Evolutionary conservation across 2,797 vertebrate species (phyloP), one percentile per base, ranked within the genome.

Genomic region (Denticeps clupeoides): DNA sequence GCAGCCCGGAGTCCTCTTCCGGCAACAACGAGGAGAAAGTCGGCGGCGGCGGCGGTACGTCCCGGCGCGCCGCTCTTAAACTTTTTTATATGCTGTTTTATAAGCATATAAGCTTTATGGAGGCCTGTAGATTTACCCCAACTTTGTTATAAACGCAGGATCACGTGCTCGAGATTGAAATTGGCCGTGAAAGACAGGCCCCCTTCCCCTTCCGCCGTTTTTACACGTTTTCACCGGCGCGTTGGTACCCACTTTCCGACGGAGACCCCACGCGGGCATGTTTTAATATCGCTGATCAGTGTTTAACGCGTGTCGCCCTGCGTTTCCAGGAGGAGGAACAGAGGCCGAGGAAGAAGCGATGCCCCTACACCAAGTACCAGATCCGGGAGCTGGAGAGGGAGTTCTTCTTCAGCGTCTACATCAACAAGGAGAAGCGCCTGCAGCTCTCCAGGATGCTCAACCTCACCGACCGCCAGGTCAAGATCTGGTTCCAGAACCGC

Each of bases 31-130:
- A 97, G 69, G 90, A 95, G 77, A 93, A 88, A 78, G 83, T 82
- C 83, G 82, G 80, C 84, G 73, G 58, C 15, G 77, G 80, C 87
- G 81, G 85, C 85, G 83, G 94, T 97, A 88, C 86, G 91, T 93
- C 75, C 75, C 85, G 83, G 81, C 82, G 82, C 84, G 82, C 79
- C 76, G 82, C 90, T 90, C 85, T 96, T 95, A 96, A 95, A 83
- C 86, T 67, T 78, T 93, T 97, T 97, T 98, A 98, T 95, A 89
- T 90, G 92, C 90, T 89, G 87, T 96, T 98, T 97, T 97, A 98
- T 97, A 97, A 92, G 91, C 89, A 83, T 86, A 87, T 82, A 84
- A 89, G 87, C 89, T 97, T 98, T 97, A 97, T 94, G 83, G 92
- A 89, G 88, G 79, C 87, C 87, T 86, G 86, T 86, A 90, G 85